A percentile compares a stretch with the other conserved stretches of the same genome.
phyloP scores from a whole-genome alignment of 2,888 invertebrate genomes.

The Oscheius sp. region DNA sequence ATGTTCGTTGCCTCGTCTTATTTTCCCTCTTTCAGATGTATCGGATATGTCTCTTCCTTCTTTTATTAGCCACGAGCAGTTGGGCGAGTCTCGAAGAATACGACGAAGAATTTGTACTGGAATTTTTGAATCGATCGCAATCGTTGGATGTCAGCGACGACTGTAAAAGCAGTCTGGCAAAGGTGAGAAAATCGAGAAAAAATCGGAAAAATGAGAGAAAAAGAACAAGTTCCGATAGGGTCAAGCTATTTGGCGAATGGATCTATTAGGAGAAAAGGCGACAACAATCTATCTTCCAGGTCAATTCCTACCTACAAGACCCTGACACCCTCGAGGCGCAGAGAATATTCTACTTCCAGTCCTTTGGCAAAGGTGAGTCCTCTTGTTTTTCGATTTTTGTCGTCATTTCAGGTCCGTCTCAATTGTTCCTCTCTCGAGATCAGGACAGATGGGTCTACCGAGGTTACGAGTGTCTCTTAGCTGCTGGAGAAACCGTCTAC shows the following conservation, averaged over 20 bases:
- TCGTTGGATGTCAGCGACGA: slow-evolving; percentile 50
- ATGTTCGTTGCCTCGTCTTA: neutral
- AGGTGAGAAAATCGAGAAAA: slow-evolving; percentile 43
- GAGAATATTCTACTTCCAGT: slow-evolving; percentile 66
- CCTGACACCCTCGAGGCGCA: slow-evolving; percentile 66
- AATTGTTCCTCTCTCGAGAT: slow-evolving; percentile 58
- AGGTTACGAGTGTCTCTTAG: slow-evolving; percentile 66
- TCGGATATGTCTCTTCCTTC: slow-evolving; percentile 34
- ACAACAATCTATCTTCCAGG: slow-evolving; percentile 38
- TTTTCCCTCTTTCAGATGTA: slow-evolving; percentile 20
- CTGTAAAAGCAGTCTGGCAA: slow-evolving; percentile 58
- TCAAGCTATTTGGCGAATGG: neutral
- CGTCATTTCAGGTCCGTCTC: slow-evolving; percentile 47
- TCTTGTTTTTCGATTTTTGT: neutral
- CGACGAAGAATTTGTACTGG: slow-evolving; percentile 48
- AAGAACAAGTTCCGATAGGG: neutral
- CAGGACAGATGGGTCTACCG: slow-evolving; percentile 72
- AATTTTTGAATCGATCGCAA: slow-evolving; percentile 51
- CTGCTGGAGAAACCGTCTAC: slow-evolving; percentile 71
- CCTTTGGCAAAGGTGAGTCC: slow-evolving; percentile 61
- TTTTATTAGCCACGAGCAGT: slow-evolving; percentile 40
- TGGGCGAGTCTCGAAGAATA: slow-evolving; percentile 47
- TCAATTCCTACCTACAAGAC: slow-evolving; percentile 63
- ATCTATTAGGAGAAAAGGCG: neutral
- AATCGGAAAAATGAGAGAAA: neutral